phyloP scores from a whole-genome alignment of 2,797 vertebrate genomes.

The Rhynchotus rufescens region DNA sequence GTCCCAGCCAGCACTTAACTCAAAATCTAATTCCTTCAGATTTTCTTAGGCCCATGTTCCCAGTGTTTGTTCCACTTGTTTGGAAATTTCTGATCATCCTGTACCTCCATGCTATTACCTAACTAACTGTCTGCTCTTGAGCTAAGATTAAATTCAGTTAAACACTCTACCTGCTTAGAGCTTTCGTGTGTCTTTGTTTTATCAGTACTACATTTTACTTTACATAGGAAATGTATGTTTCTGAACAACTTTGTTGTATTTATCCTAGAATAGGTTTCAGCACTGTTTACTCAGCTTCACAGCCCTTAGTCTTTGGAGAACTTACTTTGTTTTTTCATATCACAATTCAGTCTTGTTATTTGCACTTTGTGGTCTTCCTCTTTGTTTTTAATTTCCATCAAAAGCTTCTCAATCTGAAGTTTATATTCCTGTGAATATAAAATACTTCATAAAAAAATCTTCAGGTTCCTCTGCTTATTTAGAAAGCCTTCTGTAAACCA shows the following conservation, averaged over 20 bases:
- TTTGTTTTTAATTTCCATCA: slow-evolving; percentile 77
- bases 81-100: neutral
- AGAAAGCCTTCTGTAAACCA: neutral
- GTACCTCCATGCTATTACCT: neutral
- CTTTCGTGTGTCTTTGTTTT: neutral
- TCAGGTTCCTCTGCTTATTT: neutral
- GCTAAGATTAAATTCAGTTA: neutral
- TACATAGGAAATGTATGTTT: neutral
- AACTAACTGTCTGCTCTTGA: neutral
- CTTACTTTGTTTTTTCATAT: slow-evolving; percentile 77
- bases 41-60: neutral
- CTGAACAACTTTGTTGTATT: neutral
- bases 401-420: slow-evolving; percentile 72
- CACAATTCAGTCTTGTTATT: slow-evolving; percentile 64
- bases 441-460: neutral
- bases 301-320: neutral
- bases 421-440: slow-evolving; percentile 76
- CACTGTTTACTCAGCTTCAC: neutral
- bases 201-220: neutral
- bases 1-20: neutral
- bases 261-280: neutral
- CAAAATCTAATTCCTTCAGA: neutral
- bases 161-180: neutral
- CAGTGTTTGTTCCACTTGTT: neutral
- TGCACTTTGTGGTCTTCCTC: slow-evolving; percentile 74